phyloP scores from a whole-genome alignment of 2,888 invertebrate species.

The Sphaerophoria taeniata region DNA sequence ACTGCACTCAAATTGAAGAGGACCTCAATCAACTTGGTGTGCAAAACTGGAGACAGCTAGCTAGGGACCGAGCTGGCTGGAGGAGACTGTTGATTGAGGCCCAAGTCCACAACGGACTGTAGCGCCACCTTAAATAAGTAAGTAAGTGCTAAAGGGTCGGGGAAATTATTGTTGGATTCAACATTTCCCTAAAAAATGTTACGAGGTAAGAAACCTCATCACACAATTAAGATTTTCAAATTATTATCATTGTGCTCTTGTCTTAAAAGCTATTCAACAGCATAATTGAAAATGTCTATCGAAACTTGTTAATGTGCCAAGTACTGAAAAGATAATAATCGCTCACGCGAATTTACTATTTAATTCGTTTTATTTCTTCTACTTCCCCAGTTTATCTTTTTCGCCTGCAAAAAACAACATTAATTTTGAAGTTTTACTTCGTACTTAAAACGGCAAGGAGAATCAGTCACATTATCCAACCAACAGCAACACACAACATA shows the following conservation, averaged over 20 bases:
- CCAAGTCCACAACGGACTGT: too few relatives aligned
- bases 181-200: background rate
- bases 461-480: conserved; percentile 32
- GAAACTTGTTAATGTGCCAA: conserved; percentile 63
- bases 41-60: too few relatives aligned
- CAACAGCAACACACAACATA: background rate
- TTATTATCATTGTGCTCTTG: conserved; percentile 43
- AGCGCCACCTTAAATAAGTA: too few relatives aligned
- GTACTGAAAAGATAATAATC: conserved; percentile 65
- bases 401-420: conserved; percentile 39
- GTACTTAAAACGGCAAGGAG: conserved; percentile 2
- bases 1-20: too few relatives aligned
- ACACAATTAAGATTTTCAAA: background rate
- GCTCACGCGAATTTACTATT: conserved; percentile 61
- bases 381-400: background rate
- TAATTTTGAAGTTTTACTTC: conserved; percentile 17
- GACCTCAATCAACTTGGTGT: too few relatives aligned
- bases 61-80: too few relatives aligned
- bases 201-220: background rate
- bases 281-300: conserved; percentile 55
- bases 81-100: too few relatives aligned
- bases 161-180: too few relatives aligned
- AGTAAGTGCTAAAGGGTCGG: too few relatives aligned
- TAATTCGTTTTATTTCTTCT: conserved; percentile 32
- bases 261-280: conserved; percentile 45